Evolutionary conservation across 2,888 invertebrate genomes (phyloP).

Genomic region (Cyrtodaria siliqua): DNA sequence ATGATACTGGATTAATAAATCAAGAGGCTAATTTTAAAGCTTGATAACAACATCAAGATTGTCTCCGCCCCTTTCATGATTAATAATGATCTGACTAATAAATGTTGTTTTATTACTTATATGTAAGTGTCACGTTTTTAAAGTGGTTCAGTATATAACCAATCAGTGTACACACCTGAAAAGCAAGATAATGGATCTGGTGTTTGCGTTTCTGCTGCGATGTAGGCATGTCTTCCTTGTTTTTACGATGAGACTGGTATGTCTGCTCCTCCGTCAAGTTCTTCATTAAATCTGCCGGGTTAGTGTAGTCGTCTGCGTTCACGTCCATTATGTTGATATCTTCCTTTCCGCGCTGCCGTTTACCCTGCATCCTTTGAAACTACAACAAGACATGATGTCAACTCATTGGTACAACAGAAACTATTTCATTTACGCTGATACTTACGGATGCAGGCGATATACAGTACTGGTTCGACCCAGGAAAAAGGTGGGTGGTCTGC

Average conservation of each 20-base stretch:
- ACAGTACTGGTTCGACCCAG: too few relatives aligned
- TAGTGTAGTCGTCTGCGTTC: constrained; percentile 92
- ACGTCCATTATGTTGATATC: constrained; percentile 93
- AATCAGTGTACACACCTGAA: constrained; percentile 90
- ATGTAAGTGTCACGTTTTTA: too few relatives aligned
- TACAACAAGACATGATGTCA: too few relatives aligned
- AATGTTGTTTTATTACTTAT: too few relatives aligned
- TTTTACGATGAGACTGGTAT: constrained; percentile 73
- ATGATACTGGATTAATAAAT: too few relatives aligned
- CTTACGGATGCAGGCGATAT: background rate
- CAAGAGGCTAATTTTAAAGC: too few relatives aligned
- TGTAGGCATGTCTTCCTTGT: constrained; percentile 87
- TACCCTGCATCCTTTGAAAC: constrained; percentile 89
- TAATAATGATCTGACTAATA: too few relatives aligned
- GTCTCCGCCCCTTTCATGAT: too few relatives aligned
- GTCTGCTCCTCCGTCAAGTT: constrained; percentile 87
- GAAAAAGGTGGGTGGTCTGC: too few relatives aligned
- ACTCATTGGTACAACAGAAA: too few relatives aligned
- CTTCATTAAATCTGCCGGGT: constrained; percentile 93
- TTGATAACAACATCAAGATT: too few relatives aligned
- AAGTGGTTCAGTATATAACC: too few relatives aligned
- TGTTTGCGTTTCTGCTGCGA: constrained; percentile 92
- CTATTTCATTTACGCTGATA: background rate
- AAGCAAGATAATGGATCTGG: constrained; percentile 98
- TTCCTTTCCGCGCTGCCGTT: constrained; percentile 88